These are phyloP conservation scores for Heliconius sara DNA, from an alignment of 2,888 invertebrate genomes.

Conservation along the genomic window DNA sequence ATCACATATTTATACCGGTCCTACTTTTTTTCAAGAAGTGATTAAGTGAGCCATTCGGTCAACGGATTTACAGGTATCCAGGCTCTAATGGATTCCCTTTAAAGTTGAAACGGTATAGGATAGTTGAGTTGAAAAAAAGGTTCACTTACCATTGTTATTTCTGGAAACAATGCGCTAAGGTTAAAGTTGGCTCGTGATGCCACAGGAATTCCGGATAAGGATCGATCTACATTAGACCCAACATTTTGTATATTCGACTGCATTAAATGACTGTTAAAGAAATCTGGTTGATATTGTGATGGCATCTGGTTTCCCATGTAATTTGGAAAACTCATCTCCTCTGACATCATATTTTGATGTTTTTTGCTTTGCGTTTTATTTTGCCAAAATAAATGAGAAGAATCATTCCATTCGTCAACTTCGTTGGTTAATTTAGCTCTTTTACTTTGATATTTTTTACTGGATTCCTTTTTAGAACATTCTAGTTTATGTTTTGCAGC, in stretches of 20 bases:
- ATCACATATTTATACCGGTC: background rate
- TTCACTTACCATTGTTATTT: slow-evolving; percentile 87
- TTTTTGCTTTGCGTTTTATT: slow-evolving; percentile 69
- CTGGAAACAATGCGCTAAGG: slow-evolving; percentile 92
- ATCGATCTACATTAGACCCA: slow-evolving; percentile 68
- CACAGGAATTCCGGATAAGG: slow-evolving; percentile 69
- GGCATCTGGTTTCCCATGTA: slow-evolving; percentile 76
- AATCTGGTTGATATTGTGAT: slow-evolving; percentile 74
- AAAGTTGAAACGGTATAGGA: background rate
- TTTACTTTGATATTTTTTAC: slow-evolving; percentile 76
- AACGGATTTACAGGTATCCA: no score
- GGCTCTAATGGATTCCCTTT: background rate
- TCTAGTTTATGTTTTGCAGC: slow-evolving; percentile 78
- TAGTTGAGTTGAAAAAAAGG: background rate
- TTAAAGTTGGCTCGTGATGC: slow-evolving; percentile 89
- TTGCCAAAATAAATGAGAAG: slow-evolving; percentile 72
- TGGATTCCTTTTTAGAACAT: slow-evolving; percentile 77
- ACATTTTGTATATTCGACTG: slow-evolving; percentile 71
- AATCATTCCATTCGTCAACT: slow-evolving; percentile 75
- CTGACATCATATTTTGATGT: slow-evolving; percentile 69
- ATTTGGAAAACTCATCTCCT: slow-evolving; percentile 74
- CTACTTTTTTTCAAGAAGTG: background rate
- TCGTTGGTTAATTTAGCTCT: slow-evolving; percentile 69
- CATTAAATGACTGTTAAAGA: slow-evolving; percentile 76
- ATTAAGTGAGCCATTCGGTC: background rate